phyloP scores from a whole-genome alignment of 2,113 vertebrate genomes.

The Mirounga angustirostris region DNA sequence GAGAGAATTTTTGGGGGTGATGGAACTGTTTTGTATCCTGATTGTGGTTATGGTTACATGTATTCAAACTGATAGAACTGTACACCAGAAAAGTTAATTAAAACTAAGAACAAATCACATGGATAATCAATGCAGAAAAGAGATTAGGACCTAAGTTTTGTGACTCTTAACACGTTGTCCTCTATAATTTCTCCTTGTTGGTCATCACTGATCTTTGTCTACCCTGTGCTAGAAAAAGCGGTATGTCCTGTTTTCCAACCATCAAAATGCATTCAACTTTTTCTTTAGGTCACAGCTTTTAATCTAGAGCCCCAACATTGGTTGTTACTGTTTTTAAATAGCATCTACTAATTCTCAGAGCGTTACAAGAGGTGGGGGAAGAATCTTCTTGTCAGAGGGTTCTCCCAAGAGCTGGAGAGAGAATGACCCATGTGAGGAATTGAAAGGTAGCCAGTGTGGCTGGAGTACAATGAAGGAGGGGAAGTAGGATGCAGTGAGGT shows the following conservation, averaged over 20 bases:
- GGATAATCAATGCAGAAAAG: background rate
- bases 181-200: background rate
- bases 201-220: background rate
- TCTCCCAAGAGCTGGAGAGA: background rate
- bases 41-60: background rate
- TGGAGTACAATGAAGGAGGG: background rate
- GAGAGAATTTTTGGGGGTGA: background rate
- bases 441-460: background rate
- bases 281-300: slow-evolving; percentile 34
- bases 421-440: background rate
- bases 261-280: slow-evolving; percentile 11
- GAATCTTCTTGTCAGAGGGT: background rate
- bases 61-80: background rate
- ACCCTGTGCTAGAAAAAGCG: background rate
- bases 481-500: background rate
- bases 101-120: background rate
- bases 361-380: background rate
- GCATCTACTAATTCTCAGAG: slow-evolving; percentile 15
- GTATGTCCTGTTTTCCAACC: background rate
- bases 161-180: background rate
- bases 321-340: background rate
- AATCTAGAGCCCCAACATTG: background rate
- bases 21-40: background rate
- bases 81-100: background rate
- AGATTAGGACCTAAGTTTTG: background rate